A percentile compares a stretch with the other conserved stretches of the same genome.
These are phyloP conservation scores for Oreochromis spilurus DNA, from an alignment of 2,113 vertebrate genomes.

Conservation along the genomic window DNA sequence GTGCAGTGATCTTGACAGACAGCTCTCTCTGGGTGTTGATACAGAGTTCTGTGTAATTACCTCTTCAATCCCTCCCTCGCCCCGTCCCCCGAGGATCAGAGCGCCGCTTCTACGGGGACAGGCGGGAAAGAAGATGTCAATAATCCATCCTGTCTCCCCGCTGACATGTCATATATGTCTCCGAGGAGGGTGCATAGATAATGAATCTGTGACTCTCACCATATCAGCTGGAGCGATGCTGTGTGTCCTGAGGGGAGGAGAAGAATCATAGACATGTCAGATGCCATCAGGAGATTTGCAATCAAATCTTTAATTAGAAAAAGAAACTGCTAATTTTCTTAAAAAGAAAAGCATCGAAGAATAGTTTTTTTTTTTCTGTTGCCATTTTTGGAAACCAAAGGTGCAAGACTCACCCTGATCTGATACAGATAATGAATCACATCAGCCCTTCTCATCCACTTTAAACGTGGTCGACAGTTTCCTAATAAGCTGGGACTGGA, in stretches of 20 bases:
- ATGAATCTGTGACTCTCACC: conserved; percentile 46
- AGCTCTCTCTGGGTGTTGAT: conserved; percentile 56
- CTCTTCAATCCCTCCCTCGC: conserved; percentile 48
- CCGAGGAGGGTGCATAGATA: conserved; percentile 47
- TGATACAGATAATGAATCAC: background rate
- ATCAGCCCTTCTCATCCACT: background rate
- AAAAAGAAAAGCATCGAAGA: background rate
- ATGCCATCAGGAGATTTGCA: conserved; percentile 21
- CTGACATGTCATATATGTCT: conserved; percentile 61
- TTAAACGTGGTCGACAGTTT: background rate
- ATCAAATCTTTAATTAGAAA: conserved; percentile 41
- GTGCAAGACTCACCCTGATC: background rate
- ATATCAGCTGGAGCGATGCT: conserved; percentile 39
- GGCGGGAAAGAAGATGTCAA: conserved; percentile 59
- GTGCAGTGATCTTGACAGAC: conserved; percentile 51
- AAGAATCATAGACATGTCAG: conserved; percentile 28
- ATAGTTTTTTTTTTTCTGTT: background rate
- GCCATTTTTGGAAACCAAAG: background rate
- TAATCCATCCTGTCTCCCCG: conserved; percentile 46
- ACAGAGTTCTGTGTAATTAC: conserved; percentile 58
- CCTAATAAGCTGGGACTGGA: background rate
- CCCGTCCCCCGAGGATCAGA: conserved; percentile 41
- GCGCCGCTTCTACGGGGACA: conserved; percentile 41
- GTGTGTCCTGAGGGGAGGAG: conserved; percentile 32
- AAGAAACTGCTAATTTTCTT: background rate